phyloP scores from a whole-genome alignment of 2,797 vertebrate genomes.

The Epinephelus awoara region DNA sequence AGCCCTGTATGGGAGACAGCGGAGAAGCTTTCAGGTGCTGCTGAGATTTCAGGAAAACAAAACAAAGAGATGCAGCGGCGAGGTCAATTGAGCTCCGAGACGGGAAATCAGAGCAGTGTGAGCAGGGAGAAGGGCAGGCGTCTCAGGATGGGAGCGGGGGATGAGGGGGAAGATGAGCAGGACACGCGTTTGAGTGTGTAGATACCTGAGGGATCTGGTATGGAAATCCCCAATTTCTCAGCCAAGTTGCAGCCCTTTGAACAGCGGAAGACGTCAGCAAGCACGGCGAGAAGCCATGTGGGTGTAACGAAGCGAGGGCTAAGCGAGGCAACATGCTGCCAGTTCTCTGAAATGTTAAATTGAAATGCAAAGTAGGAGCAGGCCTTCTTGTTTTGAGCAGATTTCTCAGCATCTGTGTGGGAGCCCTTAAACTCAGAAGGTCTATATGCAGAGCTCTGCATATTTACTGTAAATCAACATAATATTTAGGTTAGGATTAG shows the following conservation, averaged over 20 bases:
- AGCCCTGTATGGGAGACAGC: constrained; percentile 36
- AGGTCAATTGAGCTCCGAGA: constrained; percentile 64
- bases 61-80: constrained; percentile 50
- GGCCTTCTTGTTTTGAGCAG: constrained; percentile 84
- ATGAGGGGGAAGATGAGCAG: constrained; percentile 57
- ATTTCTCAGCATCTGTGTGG: constrained; percentile 87
- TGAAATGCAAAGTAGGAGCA: constrained; percentile 88
- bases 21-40: constrained; percentile 53
- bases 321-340: constrained; percentile 85
- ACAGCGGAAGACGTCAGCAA: constrained; percentile 78
- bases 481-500: constrained; percentile 79
- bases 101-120: constrained; percentile 57
- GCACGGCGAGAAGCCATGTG: constrained; percentile 81
- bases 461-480: constrained; percentile 84
- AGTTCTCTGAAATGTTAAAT: constrained; percentile 89
- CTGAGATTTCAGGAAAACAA: constrained; percentile 65
- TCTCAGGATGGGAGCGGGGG: constrained; percentile 36
- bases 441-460: constrained; percentile 79
- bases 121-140: constrained; percentile 45
- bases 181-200: constrained; percentile 68
- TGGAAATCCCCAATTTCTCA: constrained; percentile 82
- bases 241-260: constrained; percentile 84
- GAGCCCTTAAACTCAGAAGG: constrained; percentile 80
- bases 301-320: constrained; percentile 85
- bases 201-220: constrained; percentile 79